Evolutionary conservation across 2,888 invertebrate genomes (phyloP).

Genomic region (Andrena minutula): DNA sequence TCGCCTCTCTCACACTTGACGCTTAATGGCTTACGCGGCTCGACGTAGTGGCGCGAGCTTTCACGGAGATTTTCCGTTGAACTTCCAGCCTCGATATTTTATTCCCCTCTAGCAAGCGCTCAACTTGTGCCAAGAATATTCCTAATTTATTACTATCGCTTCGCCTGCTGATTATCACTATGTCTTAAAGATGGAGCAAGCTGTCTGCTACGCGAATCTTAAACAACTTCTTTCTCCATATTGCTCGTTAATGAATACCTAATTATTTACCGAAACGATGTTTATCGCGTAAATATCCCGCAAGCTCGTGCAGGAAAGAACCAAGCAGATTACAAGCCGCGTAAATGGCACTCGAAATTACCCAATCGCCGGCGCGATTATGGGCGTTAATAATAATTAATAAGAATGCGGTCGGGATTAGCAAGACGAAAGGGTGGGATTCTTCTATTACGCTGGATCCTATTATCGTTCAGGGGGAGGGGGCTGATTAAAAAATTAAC

Average conservation of each 20-base stretch:
- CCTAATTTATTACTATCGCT: not conserved
- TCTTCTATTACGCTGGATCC: constrained; percentile 60
- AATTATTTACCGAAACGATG: constrained; percentile 21
- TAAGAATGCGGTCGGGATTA: constrained; percentile 65
- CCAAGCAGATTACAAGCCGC: constrained; percentile 46
- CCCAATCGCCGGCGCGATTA: constrained; percentile 33
- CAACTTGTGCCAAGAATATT: not conserved
- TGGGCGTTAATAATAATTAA: constrained; percentile 69
- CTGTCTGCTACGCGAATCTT: not conserved
- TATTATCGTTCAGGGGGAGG: constrained; percentile 65
- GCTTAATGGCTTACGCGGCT: constrained; percentile 47
- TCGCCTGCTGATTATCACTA: not conserved
- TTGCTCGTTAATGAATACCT: constrained; percentile 10
- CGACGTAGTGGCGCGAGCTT: constrained; percentile 12
- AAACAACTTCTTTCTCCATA: not conserved
- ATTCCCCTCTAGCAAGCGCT: not conserved
- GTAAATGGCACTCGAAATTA: constrained; percentile 65
- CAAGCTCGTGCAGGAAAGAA: constrained; percentile 1
- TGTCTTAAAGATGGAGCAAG: not conserved
- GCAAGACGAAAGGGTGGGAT: constrained; percentile 65
- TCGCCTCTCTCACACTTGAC: not conserved
- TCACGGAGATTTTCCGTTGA: constrained; percentile 32
- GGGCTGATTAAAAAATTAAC: constrained; percentile 75
- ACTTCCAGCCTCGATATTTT: constrained; percentile 6
- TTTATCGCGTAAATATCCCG: constrained; percentile 39